These are phyloP conservation scores for Toxotes chatareus DNA, from an alignment of 2,113 vertebrate genomes.

Conservation along the genomic window DNA sequence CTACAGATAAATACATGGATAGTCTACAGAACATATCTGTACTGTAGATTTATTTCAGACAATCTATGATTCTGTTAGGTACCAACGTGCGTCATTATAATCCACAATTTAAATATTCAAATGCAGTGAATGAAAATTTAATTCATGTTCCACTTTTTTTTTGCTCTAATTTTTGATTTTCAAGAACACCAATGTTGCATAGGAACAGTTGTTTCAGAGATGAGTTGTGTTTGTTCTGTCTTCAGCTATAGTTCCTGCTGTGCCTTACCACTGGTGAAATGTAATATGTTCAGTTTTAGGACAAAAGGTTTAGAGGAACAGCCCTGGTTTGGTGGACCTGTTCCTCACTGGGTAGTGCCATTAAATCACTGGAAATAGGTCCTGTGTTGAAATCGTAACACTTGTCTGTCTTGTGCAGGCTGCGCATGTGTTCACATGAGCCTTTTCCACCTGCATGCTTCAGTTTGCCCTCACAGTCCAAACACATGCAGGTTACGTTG, in stretches of 20 bases:
- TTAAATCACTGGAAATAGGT: neutral
- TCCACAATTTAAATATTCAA: neutral
- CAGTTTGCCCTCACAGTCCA: neutral
- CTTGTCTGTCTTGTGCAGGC: neutral
- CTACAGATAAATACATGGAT: neutral
- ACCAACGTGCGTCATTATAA: neutral
- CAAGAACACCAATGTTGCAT: neutral
- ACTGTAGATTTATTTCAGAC: too few species aligned
- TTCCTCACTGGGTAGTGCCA: neutral
- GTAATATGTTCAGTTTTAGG: neutral
- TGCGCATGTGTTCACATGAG: neutral
- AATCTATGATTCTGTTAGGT: neutral
- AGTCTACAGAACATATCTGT: neutral
- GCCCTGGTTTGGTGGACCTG: neutral
- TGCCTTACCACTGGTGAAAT: neutral
- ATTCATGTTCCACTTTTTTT: neutral
- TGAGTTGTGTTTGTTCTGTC: neutral
- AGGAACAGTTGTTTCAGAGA: neutral
- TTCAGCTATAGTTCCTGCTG: neutral
- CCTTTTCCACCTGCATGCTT: neutral
- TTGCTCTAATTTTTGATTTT: neutral
- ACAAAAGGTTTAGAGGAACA: neutral
- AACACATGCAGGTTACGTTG: neutral
- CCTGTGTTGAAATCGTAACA: neutral
- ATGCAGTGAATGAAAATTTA: neutral